phyloP scores from a whole-genome alignment of 2,113 vertebrate species.

The Fregata magnificens region DNA sequence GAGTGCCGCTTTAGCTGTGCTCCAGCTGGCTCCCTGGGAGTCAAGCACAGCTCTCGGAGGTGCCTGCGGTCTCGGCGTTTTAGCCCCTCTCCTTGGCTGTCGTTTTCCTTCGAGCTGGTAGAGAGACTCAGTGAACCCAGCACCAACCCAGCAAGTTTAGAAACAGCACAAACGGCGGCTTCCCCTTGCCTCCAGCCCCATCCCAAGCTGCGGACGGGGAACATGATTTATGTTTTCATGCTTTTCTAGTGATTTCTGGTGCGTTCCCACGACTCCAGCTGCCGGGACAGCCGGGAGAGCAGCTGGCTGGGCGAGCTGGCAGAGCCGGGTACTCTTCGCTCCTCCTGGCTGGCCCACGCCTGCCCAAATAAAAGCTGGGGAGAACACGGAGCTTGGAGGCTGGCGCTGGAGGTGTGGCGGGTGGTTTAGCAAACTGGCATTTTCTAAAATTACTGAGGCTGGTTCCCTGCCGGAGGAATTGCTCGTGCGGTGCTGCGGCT shows the following conservation, averaged over 20 bases:
- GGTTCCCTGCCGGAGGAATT: not conserved
- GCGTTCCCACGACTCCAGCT: conserved; percentile 54
- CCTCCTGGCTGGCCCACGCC: not conserved
- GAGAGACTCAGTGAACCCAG: not conserved
- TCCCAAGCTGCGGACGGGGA: not conserved
- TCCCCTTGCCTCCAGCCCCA: not conserved
- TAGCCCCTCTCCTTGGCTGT: not conserved
- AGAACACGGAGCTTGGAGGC: not conserved
- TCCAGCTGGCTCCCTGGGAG: not conserved
- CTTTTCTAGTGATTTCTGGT: conserved; percentile 28
- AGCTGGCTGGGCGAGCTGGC: conserved; percentile 44
- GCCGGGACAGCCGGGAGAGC: conserved; percentile 42
- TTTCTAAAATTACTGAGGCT: not conserved
- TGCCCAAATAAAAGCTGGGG: not conserved
- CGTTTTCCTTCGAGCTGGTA: not conserved
- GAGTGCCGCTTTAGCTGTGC: not conserved
- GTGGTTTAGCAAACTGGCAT: not conserved
- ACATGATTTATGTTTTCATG: conserved; percentile 26
- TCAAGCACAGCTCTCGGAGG: not conserved
- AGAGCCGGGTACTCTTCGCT: not conserved
- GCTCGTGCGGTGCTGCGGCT: rapidly evolving
- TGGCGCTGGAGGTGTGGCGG: not conserved
- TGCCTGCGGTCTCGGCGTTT: not conserved
- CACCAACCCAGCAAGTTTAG: not conserved
- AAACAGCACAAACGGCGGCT: not conserved